Conservation (phyloP, 2,888 invertebrate genomes). For the Fragum sueziense region DNA sequence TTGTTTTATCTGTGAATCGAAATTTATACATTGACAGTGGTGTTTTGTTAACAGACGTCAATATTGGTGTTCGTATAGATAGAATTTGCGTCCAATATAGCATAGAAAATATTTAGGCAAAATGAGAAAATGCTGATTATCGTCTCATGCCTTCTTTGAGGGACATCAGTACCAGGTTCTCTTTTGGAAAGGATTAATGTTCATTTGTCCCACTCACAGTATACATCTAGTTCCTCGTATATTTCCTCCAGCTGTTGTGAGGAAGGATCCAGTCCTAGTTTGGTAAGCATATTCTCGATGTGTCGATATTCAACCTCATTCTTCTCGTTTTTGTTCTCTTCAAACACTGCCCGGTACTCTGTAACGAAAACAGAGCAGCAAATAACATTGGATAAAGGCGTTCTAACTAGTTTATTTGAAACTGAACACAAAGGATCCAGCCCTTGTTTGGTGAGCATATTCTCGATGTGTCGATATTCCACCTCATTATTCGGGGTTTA, state of each 20-base stretch:
- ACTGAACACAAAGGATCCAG: constrained; percentile 40
- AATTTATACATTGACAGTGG: too few relatives aligned
- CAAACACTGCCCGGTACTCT: constrained; percentile 66
- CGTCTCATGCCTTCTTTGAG: too few relatives aligned
- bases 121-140: too few relatives aligned
- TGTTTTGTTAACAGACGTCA: too few relatives aligned
- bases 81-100: too few relatives aligned
- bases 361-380: neutral
- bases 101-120: too few relatives aligned
- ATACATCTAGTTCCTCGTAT: constrained; percentile 50
- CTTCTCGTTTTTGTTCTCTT: constrained; percentile 66
- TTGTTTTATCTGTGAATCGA: too few relatives aligned
- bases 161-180: too few relatives aligned
- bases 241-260: constrained; percentile 42
- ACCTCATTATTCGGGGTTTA: constrained; percentile 58
- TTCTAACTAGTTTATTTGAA: too few relatives aligned
- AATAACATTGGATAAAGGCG: too few relatives aligned
- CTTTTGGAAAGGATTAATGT: too few relatives aligned
- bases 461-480: constrained; percentile 43
- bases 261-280: constrained; percentile 38
- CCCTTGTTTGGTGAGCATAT: constrained; percentile 52
- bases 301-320: constrained; percentile 45
- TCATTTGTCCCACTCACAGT: constrained; percentile 47
- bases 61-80: too few relatives aligned
- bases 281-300: constrained; percentile 54